Evolutionary conservation across 1,140 invertebrate genomes (phyloP).

Genomic region (Aphelinus certus): DNA sequence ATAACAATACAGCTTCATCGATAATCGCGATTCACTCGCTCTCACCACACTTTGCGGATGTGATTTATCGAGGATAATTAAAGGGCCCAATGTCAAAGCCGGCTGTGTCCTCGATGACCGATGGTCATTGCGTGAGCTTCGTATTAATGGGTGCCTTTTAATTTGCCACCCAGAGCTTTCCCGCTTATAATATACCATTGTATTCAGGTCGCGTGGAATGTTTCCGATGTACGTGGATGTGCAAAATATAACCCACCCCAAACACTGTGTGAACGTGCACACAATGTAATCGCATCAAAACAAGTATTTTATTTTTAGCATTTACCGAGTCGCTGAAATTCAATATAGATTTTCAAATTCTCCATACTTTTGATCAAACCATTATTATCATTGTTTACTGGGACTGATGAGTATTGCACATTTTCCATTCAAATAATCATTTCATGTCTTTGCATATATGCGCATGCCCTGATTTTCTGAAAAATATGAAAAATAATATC

Average conservation of each 20-base stretch:
- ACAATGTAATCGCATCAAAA: too few relatives aligned
- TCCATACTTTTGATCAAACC: too few relatives aligned
- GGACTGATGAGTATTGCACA: too few relatives aligned
- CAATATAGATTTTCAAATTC: too few relatives aligned
- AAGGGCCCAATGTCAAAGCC: slow-evolving; percentile 51
- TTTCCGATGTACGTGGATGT: background rate
- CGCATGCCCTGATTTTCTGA: too few relatives aligned
- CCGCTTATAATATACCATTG: background rate
- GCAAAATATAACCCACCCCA: background rate
- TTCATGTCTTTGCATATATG: too few relatives aligned
- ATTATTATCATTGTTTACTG: too few relatives aligned
- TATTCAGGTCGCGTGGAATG: background rate
- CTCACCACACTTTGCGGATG: background rate
- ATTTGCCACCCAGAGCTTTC: slow-evolving; percentile 26
- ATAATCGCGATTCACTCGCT: background rate
- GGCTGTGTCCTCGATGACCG: slow-evolving; percentile 53
- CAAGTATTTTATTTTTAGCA: too few relatives aligned
- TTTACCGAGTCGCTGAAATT: too few relatives aligned
- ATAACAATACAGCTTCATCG: background rate
- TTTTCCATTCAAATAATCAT: too few relatives aligned
- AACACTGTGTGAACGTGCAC: too few relatives aligned
- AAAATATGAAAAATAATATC: too few relatives aligned
- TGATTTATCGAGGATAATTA: slow-evolving; percentile 57
- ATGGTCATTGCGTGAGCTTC: slow-evolving; percentile 51
- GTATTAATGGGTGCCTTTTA: slow-evolving; percentile 48